A percentile compares a stretch with the other conserved stretches of the same genome.
These are phyloP conservation scores for Crocodylus rhombifer DNA, from an alignment of 2,797 vertebrate species.

Conservation along the genomic window DNA sequence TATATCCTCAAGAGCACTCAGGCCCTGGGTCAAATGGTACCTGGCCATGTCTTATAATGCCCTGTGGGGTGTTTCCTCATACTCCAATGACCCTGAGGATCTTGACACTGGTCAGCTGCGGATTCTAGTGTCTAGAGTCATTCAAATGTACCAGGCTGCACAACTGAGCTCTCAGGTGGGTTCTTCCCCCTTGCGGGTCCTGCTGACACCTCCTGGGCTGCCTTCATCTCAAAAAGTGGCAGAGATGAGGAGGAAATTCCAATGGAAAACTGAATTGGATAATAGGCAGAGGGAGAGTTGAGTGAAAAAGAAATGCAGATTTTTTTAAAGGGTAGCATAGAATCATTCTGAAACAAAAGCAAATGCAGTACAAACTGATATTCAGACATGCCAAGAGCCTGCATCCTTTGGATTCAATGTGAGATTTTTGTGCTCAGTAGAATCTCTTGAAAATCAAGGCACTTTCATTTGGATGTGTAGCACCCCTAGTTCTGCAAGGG, in stretches of 20 bases:
- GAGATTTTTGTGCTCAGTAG: background rate
- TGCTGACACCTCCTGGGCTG: too few species aligned
- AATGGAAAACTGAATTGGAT: slow-evolving; percentile 15
- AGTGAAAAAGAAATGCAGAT: slow-evolving; percentile 49
- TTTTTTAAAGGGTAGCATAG: slow-evolving; percentile 55
- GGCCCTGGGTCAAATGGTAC: too few species aligned
- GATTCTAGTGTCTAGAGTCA: too few species aligned
- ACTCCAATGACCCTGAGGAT: too few species aligned
- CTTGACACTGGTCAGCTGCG: too few species aligned
- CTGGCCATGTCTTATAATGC: too few species aligned
- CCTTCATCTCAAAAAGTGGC: background rate
- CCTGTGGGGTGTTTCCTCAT: too few species aligned
- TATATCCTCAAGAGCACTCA: too few species aligned
- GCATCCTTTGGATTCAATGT: slow-evolving; percentile 64
- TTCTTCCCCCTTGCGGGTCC: too few species aligned
- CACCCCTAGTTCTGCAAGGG: background rate
- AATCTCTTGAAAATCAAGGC: slow-evolving; percentile 41
- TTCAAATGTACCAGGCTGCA: too few species aligned
- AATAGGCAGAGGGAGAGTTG: slow-evolving; percentile 42
- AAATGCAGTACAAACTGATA: slow-evolving; percentile 55
- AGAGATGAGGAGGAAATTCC: background rate
- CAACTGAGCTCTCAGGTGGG: too few species aligned
- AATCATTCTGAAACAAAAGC: slow-evolving; percentile 71
- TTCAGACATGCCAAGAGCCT: slow-evolving; percentile 45
- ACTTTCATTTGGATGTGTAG: background rate